Evolutionary conservation across 1,140 invertebrate species (phyloP).

Genomic region (Globodera rostochiensis): DNA sequence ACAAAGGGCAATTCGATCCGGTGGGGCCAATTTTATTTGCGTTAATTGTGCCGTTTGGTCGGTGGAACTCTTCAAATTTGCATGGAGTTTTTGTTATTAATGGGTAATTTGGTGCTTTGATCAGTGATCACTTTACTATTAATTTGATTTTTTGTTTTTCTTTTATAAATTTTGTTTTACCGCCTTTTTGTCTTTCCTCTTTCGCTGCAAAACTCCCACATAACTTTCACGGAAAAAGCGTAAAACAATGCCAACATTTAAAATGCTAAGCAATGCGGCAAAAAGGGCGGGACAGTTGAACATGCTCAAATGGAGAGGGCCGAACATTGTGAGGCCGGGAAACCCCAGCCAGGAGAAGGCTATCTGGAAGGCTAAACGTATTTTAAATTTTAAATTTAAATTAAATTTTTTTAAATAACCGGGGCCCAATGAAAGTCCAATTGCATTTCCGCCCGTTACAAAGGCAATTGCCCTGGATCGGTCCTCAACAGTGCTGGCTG

Average conservation of each 20-base stretch:
- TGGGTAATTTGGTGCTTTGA: background rate
- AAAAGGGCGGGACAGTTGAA: conserved; percentile 3
- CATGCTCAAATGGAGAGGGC: conserved; percentile 14
- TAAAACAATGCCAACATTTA: background rate
- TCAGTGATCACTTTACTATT: conserved; percentile 1
- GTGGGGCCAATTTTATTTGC: conserved; percentile 27
- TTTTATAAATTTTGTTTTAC: background rate
- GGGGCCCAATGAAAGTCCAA: conserved; percentile 39
- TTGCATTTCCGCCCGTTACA: conserved; percentile 40
- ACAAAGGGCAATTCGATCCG: conserved; percentile 30
- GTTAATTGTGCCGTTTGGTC: background rate
- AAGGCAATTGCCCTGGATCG: conserved; percentile 42
- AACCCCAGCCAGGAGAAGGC: conserved; percentile 36
- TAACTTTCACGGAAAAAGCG: conserved; percentile 16
- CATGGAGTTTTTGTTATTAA: background rate
- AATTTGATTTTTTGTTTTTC: background rate
- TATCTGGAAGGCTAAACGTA: conserved; percentile 38
- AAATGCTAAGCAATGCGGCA: background rate
- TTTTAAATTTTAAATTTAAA: background rate
- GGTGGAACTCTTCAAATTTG: background rate
- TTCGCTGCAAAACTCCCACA: conserved; percentile 29
- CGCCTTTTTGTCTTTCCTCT: background rate
- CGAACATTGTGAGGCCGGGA: conserved; percentile 25
- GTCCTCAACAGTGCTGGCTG: conserved; percentile 38
- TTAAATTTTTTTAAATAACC: background rate